Evolutionary conservation across 1,140 invertebrate species (phyloP).

Genomic region (Drosophila rhopaloa): DNA sequence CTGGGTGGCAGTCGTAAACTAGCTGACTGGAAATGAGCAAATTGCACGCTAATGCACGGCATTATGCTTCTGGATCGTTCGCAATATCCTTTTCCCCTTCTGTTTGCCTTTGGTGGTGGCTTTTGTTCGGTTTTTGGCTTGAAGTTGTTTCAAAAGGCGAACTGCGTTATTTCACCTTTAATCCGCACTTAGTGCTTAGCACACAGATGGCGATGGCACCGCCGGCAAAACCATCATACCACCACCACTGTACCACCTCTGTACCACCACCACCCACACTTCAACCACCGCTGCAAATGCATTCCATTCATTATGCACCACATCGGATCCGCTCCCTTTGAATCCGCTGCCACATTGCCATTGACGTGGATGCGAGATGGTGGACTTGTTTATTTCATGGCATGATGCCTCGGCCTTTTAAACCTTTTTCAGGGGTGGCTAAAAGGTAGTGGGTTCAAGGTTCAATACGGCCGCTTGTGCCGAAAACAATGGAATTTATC

Average conservation of each 20-base stretch:
- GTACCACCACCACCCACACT: constrained; percentile 24
- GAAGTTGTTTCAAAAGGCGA: constrained; percentile 7
- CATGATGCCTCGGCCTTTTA: constrained; percentile 28
- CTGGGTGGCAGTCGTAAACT: constrained; percentile 27
- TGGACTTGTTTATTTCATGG: constrained; percentile 42
- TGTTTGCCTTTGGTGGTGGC: constrained; percentile 48
- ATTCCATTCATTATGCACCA: constrained; percentile 71
- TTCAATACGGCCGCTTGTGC: constrained; percentile 17
- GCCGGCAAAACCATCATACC: constrained; percentile 3
- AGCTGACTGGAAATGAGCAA: constrained; percentile 78
- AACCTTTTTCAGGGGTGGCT: constrained; percentile 21
- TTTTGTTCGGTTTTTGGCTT: constrained; percentile 19
- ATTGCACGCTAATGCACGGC: constrained; percentile 80
- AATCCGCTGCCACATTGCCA: constrained; percentile 52
- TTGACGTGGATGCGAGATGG: constrained; percentile 20
- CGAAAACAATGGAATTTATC: constrained; percentile 35
- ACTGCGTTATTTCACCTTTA: constrained; percentile 79
- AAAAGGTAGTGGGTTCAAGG: constrained; percentile 30
- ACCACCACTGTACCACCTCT: constrained; percentile 15
- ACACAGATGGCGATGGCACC: constrained; percentile 37
- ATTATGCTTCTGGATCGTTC: constrained; percentile 68
- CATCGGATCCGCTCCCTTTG: constrained; percentile 18
- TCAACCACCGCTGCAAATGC: constrained; percentile 53
- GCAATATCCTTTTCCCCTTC: constrained; percentile 7
- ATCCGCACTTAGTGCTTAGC: constrained; percentile 69